phyloP scores from a whole-genome alignment of 2,888 invertebrate genomes.

The Entomobrya proxima region DNA sequence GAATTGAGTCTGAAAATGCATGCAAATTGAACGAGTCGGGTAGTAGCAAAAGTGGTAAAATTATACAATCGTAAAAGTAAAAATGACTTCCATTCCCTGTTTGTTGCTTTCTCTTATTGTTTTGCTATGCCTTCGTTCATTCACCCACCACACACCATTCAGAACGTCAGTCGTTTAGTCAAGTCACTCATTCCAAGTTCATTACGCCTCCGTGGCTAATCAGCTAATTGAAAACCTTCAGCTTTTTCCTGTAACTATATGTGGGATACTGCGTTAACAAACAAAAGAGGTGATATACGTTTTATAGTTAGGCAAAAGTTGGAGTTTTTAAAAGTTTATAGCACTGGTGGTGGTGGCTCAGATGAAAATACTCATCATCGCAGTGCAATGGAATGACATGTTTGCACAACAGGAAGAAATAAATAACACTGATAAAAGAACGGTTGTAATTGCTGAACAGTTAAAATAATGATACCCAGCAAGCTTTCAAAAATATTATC shows the following conservation, averaged over 20 bases:
- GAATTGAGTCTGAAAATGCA: not conserved
- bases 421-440: not conserved
- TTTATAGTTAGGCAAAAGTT: not conserved
- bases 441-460: not conserved
- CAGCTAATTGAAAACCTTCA: slow-evolving; percentile 62
- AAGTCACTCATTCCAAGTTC: slow-evolving; percentile 49
- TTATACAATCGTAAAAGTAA: slow-evolving; percentile 7
- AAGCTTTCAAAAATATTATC: not conserved
- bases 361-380: not conserved
- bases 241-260: slow-evolving; percentile 1
- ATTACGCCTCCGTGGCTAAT: slow-evolving; percentile 54
- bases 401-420: not conserved
- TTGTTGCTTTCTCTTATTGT: not conserved
- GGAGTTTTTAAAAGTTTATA: not conserved
- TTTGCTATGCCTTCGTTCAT: slow-evolving; percentile 24
- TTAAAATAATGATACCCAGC: not conserved
- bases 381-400: not conserved
- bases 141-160: not conserved
- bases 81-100: not conserved
- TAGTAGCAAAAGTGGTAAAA: not conserved
- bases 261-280: not conserved
- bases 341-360: not conserved
- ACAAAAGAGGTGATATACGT: not conserved
- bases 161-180: slow-evolving; percentile 18
- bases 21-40: not conserved